A percentile compares a stretch with the other conserved stretches of the same genome.
phyloP scores from a whole-genome alignment of 2,113 vertebrate genomes.

The Ramphastos sulfuratus region DNA sequence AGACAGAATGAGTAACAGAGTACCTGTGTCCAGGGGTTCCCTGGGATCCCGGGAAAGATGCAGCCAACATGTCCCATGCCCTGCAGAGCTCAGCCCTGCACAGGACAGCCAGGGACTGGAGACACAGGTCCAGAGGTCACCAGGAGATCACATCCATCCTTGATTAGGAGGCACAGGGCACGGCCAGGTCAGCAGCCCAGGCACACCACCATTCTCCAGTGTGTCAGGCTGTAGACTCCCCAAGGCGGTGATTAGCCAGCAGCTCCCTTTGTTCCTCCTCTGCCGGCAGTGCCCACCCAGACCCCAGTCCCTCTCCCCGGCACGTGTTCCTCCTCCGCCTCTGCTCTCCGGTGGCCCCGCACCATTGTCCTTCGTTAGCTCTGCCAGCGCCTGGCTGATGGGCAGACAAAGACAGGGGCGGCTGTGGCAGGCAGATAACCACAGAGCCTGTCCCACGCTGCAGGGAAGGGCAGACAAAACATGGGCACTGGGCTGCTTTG shows the following conservation, averaged over 20 bases:
- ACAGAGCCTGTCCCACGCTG: fast-evolving
- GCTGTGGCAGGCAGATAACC: neutral
- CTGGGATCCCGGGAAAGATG: neutral
- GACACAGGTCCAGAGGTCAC: neutral
- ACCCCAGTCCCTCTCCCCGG: neutral
- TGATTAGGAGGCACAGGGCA: fast-evolving
- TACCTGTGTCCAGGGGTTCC: fast-evolving
- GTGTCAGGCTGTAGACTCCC: neutral
- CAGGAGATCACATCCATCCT: neutral
- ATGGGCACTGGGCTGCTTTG: neutral
- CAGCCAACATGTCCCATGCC: neutral
- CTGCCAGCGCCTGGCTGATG: fast-evolving
- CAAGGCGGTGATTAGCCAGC: neutral
- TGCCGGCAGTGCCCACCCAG: neutral
- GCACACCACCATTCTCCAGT: fast-evolving
- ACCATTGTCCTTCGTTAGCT: neutral
- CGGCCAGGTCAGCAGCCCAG: fast-evolving
- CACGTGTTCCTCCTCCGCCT: neutral
- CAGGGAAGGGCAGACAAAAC: neutral
- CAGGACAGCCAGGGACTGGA: neutral
- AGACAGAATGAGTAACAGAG: fast-evolving
- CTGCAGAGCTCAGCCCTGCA: neutral
- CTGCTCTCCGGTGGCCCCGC: fast-evolving
- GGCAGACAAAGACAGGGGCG: neutral
- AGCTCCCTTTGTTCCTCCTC: neutral